Evolutionary conservation across 2,797 vertebrate species (phyloP), one percentile per base, ranked within the genome.

Genomic region (Nasua narica): DNA sequence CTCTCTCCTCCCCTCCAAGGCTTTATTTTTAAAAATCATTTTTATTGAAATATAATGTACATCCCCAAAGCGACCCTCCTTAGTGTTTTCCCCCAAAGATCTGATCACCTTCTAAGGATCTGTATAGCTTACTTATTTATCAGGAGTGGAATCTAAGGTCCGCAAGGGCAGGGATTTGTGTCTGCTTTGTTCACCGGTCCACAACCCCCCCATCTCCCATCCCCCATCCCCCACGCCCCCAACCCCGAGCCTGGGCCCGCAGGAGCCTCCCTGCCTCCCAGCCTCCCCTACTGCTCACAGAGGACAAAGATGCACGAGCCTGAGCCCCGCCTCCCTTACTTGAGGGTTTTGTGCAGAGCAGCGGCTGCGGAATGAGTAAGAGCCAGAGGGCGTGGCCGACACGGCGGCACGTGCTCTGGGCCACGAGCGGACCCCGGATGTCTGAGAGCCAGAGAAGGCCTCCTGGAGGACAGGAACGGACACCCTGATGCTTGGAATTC

Each of bases 1-100:
- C 37, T 82, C 40, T 69, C 16, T 13, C 21, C 58, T 84, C 11
- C 8, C 25, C 46, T 89, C 54, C 14, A 35, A 43, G 67, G 37
- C 21, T 90, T 35, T 67, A 19, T 40, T 90, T 69, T 54, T 2
- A 27, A 87, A 95, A 86, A 62, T 48, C 0, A 0, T 74, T 95
- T 91, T 92, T 56, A 74, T 46, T 91, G 43, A 85, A 74, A 25
- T 62, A 62, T 5, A 87, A 16, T 43, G 50, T 58, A 58, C 60
- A 60, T 40, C 54, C 23, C 56, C 56, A 89, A 74, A 74, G 21
- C 62, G 67, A 21, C 21, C n/a, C 21, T 46, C 16, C 56, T 88
- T 92, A 60, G 18, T 29, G 72, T 74, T 65, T n/a, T 48, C 11
- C 0, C 0, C 16, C 11, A 5, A 27, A 46, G 43, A 85, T 46